Conservation (phyloP, 2,797 vertebrate species). For the Scyliorhinus canicula region DNA sequence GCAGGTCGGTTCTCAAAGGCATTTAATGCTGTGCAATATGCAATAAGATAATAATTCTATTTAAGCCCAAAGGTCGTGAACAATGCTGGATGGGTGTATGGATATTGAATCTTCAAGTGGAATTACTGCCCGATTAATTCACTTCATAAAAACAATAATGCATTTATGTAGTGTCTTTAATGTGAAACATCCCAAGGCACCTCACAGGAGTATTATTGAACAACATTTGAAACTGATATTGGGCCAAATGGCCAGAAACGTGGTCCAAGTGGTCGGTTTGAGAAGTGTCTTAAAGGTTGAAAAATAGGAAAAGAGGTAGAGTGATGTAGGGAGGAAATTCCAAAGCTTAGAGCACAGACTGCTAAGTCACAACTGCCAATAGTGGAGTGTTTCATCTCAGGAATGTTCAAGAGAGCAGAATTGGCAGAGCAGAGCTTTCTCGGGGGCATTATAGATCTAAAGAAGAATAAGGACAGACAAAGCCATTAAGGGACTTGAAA, state of each 20-base stretch:
- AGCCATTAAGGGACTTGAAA: background rate
- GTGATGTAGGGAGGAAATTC: no score
- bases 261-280: no score
- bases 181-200: no score
- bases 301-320: no score
- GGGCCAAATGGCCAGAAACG: background rate
- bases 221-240: no score
- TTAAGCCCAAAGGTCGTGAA: background rate
- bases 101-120: background rate
- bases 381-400: no score
- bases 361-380: no score
- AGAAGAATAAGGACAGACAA: background rate
- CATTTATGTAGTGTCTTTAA: no score
- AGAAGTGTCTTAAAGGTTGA: no score
- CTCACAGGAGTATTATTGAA: no score
- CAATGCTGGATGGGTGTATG: background rate
- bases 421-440: background rate
- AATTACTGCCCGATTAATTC: background rate
- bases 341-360: no score
- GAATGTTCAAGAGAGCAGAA: background rate
- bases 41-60: background rate
- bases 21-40: background rate
- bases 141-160: background rate
- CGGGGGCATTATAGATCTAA: background rate
- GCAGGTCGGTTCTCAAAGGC: background rate